Base-by-base conservation (phyloP, 2,797 vertebrate species). In the Anomalospiza imberbis region DNA sequence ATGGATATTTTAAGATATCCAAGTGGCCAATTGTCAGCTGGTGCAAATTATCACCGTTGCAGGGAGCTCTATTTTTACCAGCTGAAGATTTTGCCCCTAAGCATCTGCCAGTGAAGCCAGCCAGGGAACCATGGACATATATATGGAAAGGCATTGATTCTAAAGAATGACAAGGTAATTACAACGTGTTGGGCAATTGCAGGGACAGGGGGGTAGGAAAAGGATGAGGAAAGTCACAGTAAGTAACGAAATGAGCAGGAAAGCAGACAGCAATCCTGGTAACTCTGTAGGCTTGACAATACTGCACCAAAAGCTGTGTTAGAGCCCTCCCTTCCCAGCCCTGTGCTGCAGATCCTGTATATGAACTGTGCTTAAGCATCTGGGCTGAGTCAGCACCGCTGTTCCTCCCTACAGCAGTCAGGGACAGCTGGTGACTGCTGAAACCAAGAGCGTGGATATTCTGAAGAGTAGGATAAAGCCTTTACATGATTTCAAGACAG, bases 31-130 rank as follows among this genome's bases (percentile, higher is more conserved):
- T 91, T 67, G 88, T 93, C 91, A 90, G 96, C 73, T 91, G 82
- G 73, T 51, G 44, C 31, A 86, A 93, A 94, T 71, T 71, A 86
- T 44, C 42, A 10, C 22, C 5, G 38, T 55, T 76, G 73, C 76
- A 76, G 53, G 63, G 76, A 94, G 89, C 79, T 88, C 93, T 86
- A n/a, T 74, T 96, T 95, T 88, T 85, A 95, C 63, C 92, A 79
- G 57, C 66, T 90, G n/a, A 88, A 88, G 73, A 89, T 90, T 95
- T 95, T 86, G 74, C 80, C 91, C 89, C 73, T 31, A 70, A 90
- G 85, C 88, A 86, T 86, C 79, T 91, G 88, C 44, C 78, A 91
- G 62, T 17, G 32, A 84, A 89, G 86, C 7, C 2, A 77, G 55
- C 47, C 61, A 84, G 61, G 63, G 87, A 90, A 63, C 7, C 19